phyloP scores from a whole-genome alignment of 2,113 vertebrate genomes.

The Puma concolor region DNA sequence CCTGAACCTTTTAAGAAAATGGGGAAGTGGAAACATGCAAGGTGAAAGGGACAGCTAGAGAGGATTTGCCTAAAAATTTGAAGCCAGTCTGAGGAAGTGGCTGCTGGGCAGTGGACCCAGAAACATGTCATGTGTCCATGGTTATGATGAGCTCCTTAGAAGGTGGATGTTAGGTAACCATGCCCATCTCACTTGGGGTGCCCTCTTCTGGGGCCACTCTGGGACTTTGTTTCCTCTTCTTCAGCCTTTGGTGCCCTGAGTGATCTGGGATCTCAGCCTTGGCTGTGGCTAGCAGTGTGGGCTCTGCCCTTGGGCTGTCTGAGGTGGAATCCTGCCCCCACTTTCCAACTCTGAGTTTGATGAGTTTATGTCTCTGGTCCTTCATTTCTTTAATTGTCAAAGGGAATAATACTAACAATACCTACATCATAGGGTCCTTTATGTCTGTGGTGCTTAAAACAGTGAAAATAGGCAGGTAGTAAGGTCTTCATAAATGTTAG shows the following conservation, averaged over 20 bases:
- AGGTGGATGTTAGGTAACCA: neutral
- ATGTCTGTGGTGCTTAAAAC: neutral
- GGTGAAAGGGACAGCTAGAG: neutral
- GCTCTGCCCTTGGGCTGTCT: neutral
- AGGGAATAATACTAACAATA: neutral
- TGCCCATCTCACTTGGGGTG: neutral
- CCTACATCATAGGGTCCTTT: neutral
- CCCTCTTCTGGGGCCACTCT: neutral
- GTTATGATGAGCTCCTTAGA: neutral
- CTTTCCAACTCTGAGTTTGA: neutral
- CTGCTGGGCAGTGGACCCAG: too few relatives aligned
- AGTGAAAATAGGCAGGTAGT: neutral
- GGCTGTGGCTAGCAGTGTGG: neutral
- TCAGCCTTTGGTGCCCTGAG: neutral
- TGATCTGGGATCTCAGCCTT: too few relatives aligned
- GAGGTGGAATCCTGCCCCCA: neutral
- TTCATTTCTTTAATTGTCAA: neutral
- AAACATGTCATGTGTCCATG: accelerated
- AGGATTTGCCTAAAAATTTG: neutral
- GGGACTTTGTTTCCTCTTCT: neutral
- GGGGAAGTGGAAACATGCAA: too few relatives aligned
- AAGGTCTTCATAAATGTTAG: too few relatives aligned
- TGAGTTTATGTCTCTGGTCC: too few relatives aligned
- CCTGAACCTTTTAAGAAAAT: neutral
- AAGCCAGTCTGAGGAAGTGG: neutral